These are phyloP conservation scores for Achatina immaculata DNA, from an alignment of 1,140 invertebrate genomes.

Conservation along the genomic window DNA sequence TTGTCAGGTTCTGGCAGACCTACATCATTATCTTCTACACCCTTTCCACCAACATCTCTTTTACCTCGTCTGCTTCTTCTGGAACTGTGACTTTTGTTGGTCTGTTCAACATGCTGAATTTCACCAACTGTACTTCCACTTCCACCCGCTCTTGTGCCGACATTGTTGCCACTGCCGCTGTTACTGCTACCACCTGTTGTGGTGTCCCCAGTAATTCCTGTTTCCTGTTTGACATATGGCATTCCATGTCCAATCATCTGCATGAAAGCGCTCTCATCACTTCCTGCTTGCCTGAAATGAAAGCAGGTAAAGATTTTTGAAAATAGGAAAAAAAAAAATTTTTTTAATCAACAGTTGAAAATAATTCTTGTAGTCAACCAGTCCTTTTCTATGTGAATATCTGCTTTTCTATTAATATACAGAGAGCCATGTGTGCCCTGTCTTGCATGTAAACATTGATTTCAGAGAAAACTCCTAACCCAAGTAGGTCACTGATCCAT, in stretches of 20 bases:
- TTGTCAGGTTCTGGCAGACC: constrained; percentile 45
- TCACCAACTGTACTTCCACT: not conserved
- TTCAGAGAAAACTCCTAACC: too few species aligned
- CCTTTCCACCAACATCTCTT: not conserved
- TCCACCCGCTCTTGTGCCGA: not conserved
- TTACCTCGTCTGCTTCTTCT: not conserved
- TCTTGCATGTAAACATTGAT: too few species aligned
- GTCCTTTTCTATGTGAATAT: not conserved
- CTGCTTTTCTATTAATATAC: too few species aligned
- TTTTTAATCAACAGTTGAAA: not conserved
- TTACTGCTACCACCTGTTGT: constrained; percentile 24
- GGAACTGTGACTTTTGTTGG: not conserved
- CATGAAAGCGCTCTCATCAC: constrained; percentile 20
- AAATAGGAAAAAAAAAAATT: not conserved
- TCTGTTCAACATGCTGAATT: not conserved
- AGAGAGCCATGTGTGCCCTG: too few species aligned
- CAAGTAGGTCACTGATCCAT: too few species aligned
- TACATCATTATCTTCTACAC: constrained; percentile 22
- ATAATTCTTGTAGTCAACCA: not conserved
- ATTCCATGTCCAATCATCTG: constrained; percentile 34
- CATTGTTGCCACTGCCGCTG: not conserved
- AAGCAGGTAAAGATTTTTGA: too few species aligned
- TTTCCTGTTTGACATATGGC: constrained; percentile 34
- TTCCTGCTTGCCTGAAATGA: not conserved
- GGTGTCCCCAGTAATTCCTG: constrained; percentile 34